A percentile compares a stretch with the other conserved stretches of the same genome.
phyloP scores from a whole-genome alignment of 2,888 invertebrate genomes.

The Sinelater perroti region DNA sequence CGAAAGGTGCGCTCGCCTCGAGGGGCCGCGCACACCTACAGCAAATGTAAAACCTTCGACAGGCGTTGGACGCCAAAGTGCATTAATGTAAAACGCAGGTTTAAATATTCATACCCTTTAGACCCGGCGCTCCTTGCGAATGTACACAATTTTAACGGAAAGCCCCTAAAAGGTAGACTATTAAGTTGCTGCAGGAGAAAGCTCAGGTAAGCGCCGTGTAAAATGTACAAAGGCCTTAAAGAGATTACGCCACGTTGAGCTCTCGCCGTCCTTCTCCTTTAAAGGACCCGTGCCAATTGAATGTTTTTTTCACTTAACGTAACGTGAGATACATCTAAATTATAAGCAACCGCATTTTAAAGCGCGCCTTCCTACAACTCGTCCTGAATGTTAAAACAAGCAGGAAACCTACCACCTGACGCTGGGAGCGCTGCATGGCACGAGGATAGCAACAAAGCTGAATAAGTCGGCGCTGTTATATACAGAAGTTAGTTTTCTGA shows the following conservation, averaged over 20 bases:
- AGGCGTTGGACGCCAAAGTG: conserved; percentile 14
- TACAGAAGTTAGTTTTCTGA: no score
- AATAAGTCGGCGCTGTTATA: no score
- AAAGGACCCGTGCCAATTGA: no score
- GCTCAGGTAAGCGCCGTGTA: conserved; percentile 42
- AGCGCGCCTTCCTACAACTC: conserved; percentile 8
- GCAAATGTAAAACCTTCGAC: conserved; percentile 10
- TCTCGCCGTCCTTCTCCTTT: conserved; percentile 12
- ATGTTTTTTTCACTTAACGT: no score
- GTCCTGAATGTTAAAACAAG: conserved; percentile 24
- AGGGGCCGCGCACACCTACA: conserved; percentile 4
- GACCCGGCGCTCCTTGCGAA: conserved; percentile 2
- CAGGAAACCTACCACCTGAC: conserved; percentile 21
- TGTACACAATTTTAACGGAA: conserved; percentile 35
- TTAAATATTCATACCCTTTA: conserved; percentile 30
- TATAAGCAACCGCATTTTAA: neutral
- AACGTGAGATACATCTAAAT: conserved; percentile 14
- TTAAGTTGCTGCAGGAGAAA: conserved; percentile 41
- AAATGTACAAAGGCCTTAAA: conserved; percentile 40
- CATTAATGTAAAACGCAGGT: conserved; percentile 25
- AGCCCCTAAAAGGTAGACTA: conserved; percentile 38
- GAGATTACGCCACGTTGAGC: conserved; percentile 9
- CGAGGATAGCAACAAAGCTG: no score
- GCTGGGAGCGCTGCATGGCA: conserved; percentile 14
- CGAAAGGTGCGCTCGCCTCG: neutral